Conservation (phyloP, 2,888 invertebrate genomes). For the Margaritifera margaritifera region DNA sequence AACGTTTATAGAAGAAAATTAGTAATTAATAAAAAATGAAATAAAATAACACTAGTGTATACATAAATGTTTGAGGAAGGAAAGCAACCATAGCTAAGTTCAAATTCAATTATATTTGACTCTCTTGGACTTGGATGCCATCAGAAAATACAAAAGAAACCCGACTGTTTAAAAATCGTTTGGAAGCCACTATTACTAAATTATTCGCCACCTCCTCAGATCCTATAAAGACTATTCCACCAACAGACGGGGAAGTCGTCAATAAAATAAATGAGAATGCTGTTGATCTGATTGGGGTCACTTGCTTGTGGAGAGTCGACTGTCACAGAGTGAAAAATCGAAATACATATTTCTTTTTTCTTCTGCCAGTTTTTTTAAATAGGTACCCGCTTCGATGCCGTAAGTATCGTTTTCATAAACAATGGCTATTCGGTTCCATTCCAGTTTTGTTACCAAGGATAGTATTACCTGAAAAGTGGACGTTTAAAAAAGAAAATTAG, state of each 20-base stretch:
- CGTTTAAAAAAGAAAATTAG: too few relatives aligned
- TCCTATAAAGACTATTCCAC: constrained; percentile 17
- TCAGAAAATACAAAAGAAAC: constrained; percentile 13
- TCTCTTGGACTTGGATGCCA: background rate
- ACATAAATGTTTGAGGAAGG: too few relatives aligned
- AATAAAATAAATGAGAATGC: background rate
- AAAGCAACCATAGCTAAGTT: too few relatives aligned
- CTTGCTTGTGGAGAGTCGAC: too few relatives aligned
- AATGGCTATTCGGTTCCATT: constrained; percentile 51
- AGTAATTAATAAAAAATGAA: too few relatives aligned
- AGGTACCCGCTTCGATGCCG: constrained; percentile 24
- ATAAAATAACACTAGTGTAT: too few relatives aligned
- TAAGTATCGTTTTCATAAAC: constrained; percentile 40
- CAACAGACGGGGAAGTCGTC: constrained; percentile 6
- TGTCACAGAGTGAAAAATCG: background rate
- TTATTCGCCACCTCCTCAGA: background rate
- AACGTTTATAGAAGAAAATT: too few relatives aligned
- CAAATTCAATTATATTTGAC: too few relatives aligned
- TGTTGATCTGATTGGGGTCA: too few relatives aligned
- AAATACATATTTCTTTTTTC: constrained; percentile 34
- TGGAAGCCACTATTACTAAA: constrained; percentile 9
- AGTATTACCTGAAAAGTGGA: constrained; percentile 34
- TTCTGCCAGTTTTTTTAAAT: constrained; percentile 14
- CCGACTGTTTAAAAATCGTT: background rate
- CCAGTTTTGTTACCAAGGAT: constrained; percentile 27